phyloP scores from a whole-genome alignment of 2,797 vertebrate genomes.

The Cheirogaleus major region DNA sequence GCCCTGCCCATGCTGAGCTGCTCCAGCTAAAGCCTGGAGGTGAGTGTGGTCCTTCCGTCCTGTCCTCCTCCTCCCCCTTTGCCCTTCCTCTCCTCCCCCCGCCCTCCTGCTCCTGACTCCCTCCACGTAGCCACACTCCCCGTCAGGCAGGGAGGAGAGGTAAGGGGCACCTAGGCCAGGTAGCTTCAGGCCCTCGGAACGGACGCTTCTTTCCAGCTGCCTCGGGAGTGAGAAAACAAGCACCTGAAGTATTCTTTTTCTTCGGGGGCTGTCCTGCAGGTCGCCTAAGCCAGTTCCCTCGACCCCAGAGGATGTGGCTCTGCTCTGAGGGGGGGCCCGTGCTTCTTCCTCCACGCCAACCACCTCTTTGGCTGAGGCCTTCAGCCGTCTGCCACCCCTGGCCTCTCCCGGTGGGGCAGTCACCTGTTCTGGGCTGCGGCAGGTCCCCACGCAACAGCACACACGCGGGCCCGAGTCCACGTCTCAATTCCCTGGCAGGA shows the following conservation, averaged over 20 bases:
- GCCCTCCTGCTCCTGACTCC: not conserved
- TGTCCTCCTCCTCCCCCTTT: not conserved
- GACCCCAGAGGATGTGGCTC: not conserved
- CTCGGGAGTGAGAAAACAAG: not conserved
- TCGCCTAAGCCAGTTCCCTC: not conserved
- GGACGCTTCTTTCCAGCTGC: not conserved
- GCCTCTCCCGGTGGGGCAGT: not conserved
- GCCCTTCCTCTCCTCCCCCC: too few relatives aligned
- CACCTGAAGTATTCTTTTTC: not conserved
- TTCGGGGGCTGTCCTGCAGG: not conserved
- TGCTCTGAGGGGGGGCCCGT: not conserved
- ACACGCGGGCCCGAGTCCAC: not conserved
- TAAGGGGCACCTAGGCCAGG: not conserved
- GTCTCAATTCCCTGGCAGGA: not conserved
- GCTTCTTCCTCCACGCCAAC: not conserved
- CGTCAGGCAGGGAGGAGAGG: not conserved
- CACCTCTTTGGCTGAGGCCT: not conserved
- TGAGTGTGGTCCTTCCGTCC: too few relatives aligned
- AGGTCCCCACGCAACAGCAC: not conserved
- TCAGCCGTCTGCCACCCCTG: not conserved
- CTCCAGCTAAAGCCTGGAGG: not conserved
- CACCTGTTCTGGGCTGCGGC: too few relatives aligned
- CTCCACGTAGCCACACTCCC: not conserved
- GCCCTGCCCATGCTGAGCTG: too few relatives aligned
- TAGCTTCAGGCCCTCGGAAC: not conserved